Percentiles rank a stretch among this genome's conserved stretches.
Conservation (phyloP, 2,113 vertebrate genomes). For the Furnarius figulus region DNA sequence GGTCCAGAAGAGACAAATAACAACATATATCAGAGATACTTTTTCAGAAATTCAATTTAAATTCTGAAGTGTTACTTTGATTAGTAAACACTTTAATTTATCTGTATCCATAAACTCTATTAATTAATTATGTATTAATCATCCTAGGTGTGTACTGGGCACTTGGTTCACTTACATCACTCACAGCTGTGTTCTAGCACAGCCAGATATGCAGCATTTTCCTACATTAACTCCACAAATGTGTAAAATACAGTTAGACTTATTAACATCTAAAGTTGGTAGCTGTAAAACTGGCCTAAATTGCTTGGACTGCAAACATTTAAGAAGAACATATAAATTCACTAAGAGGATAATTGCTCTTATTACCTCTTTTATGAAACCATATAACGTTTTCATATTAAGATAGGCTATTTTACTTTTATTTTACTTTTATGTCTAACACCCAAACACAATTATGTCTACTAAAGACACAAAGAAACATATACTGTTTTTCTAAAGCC, state of each 20-base stretch:
- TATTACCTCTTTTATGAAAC: background rate
- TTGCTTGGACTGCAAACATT: background rate
- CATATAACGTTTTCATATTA: background rate
- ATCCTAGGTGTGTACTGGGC: background rate
- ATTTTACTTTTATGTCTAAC: background rate
- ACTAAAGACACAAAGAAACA: background rate
- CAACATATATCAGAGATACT: background rate
- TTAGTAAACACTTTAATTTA: background rate
- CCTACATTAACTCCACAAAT: background rate
- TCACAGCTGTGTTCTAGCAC: background rate
- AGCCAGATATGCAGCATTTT: background rate
- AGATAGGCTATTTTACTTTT: background rate
- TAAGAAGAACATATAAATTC: background rate
- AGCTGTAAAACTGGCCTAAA: background rate
- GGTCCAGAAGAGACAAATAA: background rate
- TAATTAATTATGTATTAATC: background rate
- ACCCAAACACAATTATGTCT: background rate
- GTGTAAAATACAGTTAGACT: background rate
- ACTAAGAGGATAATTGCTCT: background rate
- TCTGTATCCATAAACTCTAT: background rate
- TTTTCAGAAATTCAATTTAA: slow-evolving; percentile 9
- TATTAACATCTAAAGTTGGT: background rate
- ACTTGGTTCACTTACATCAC: background rate
- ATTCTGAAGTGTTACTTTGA: background rate
- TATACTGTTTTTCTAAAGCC: background rate